Base-by-base conservation (phyloP, 2,797 vertebrate species). In the Zalophus californianus region DNA sequence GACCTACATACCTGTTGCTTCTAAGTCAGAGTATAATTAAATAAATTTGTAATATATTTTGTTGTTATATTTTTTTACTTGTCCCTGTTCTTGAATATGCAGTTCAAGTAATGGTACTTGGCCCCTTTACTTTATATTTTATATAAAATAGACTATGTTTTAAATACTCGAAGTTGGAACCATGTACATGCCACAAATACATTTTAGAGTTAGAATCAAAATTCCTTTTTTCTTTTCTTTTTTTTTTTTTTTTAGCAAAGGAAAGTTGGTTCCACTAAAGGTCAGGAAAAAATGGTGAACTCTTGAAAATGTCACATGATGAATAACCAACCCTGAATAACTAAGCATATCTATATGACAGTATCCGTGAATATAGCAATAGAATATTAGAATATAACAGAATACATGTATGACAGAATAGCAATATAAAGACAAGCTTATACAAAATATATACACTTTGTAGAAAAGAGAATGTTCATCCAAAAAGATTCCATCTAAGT, bases 401-500 rank as follows among this genome's bases (percentile, higher is more conserved):
- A 95, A 52, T n/a, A 86, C 14, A 27, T 11, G 11, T 21, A 62
- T 35, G 64, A 91, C 23, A 52, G 35, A 97, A 86, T 1, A 35
- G 73, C 20, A 83, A 80, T 25, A 62, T 8, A 35, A 3, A 75
- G 25, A 62, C 29, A 62, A 56, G 5, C 10, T 27, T 94, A 38
- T 44, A 18, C 92, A 77, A 90, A 87, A 35, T 41, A 64, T 18
- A 66, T 18, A 48, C 0, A 70, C 32, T 25, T 80, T 48, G 66
- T 38, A 90, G 70, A 94, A 86, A 91, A 95, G n/a, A 95, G 3
- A 92, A 73, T 70, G 0, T 82, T 92, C 52, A 94, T n/a, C 56
- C 18, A 13, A 70, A 86, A 35, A 77, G 38, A 80, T 80, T 35
- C 90, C 3, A 66, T 60, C 38, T 64, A 80, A 91, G 18, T 80